Percentiles rank a stretch among this genome's conserved stretches.
phyloP scores from a whole-genome alignment of 2,888 invertebrate species.

The Trachelus iudaicus region DNA sequence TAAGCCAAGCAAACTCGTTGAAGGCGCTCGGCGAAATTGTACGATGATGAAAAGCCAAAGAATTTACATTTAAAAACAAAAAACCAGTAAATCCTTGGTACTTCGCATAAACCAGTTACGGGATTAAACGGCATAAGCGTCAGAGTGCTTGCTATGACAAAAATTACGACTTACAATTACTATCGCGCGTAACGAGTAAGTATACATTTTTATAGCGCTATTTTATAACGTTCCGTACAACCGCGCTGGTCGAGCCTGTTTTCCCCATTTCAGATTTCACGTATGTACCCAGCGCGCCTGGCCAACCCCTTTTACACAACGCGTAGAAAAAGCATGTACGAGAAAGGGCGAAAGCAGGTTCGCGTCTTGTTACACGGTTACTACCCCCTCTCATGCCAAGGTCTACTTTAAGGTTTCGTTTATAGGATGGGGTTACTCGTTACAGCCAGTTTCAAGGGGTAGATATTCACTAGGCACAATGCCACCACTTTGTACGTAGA shows the following conservation, averaged over 20 bases:
- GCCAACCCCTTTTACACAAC: not conserved
- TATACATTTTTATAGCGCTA: not conserved
- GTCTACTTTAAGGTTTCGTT: conserved; percentile 52
- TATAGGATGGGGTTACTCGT: conserved; percentile 54
- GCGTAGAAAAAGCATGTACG: not conserved
- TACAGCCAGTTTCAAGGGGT: conserved; percentile 45
- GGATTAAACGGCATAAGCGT: not conserved
- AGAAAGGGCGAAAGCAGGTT: not conserved
- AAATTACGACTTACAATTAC: not conserved
- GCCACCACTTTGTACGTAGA: not conserved
- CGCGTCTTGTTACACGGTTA: conserved; percentile 51
- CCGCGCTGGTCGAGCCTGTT: not conserved
- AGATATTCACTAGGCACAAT: not conserved
- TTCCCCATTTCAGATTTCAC: not conserved
- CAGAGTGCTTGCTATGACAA: not conserved
- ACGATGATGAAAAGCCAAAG: not conserved
- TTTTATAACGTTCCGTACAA: not conserved
- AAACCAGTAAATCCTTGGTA: not conserved
- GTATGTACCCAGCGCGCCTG: not conserved
- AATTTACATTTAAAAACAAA: not conserved
- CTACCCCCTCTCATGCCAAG: conserved; percentile 25
- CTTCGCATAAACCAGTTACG: not conserved
- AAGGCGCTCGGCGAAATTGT: not conserved
- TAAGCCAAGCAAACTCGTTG: not conserved
- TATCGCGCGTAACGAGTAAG: not conserved